Evolutionary conservation across 2,797 vertebrate genomes (phyloP).

Genomic region (Alosa sapidissima): DNA sequence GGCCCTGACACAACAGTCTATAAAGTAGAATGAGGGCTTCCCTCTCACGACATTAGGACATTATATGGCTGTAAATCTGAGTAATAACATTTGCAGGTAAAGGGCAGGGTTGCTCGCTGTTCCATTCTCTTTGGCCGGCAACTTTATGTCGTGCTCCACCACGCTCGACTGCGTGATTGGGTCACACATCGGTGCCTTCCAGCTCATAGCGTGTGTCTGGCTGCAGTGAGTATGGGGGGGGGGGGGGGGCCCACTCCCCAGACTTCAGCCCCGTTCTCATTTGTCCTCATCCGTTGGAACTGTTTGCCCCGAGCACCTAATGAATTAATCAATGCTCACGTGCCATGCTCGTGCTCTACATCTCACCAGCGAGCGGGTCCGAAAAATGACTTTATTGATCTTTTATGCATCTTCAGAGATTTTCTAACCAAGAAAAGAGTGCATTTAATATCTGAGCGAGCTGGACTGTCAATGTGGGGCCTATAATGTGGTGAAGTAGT

Average conservation of each 20-base stretch:
- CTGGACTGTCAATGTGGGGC: neutral
- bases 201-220: neutral
- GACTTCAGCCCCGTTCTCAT: conserved; percentile 35
- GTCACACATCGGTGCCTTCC: neutral
- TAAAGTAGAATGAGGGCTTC: neutral
- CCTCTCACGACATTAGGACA: neutral
- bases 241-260: neutral
- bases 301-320: conserved; percentile 50
- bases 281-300: conserved; percentile 54
- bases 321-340: conserved; percentile 67
- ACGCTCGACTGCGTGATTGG: neutral
- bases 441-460: neutral
- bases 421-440: neutral
- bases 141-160: neutral
- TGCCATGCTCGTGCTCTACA: conserved; percentile 43
- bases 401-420: conserved; percentile 5
- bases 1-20: conserved; percentile 13
- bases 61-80: conserved; percentile 4
- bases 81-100: conserved; percentile 11
- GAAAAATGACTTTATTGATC: conserved; percentile 45
- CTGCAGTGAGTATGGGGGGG: neutral
- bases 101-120: neutral
- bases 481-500: neutral
- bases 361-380: conserved; percentile 43
- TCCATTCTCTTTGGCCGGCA: neutral